phyloP scores from a whole-genome alignment of 2,888 invertebrate genomes.

The Hypena proboscidalis region DNA sequence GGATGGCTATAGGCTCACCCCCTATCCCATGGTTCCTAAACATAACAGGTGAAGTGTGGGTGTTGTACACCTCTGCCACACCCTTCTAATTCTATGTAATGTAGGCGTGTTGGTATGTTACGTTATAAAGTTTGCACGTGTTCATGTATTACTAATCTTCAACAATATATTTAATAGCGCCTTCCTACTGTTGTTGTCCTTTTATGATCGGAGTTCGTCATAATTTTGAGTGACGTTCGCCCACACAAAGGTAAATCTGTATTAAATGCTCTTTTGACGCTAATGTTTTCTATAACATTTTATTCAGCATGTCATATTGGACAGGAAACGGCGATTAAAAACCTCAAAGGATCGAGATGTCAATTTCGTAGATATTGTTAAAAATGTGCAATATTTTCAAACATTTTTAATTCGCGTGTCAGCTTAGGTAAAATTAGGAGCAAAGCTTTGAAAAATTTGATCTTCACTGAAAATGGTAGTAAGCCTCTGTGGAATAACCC shows the following conservation, averaged over 20 bases:
- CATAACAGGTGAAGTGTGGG: too few relatives aligned
- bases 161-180: slow-evolving; percentile 37
- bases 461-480: too few relatives aligned
- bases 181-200: slow-evolving; percentile 44
- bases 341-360: slow-evolving; percentile 54
- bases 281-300: slow-evolving; percentile 62
- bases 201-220: slow-evolving; percentile 53
- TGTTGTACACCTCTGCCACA: too few relatives aligned
- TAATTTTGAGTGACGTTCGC: slow-evolving; percentile 76
- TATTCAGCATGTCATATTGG: slow-evolving; percentile 60
- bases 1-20: too few relatives aligned
- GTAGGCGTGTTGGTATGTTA: too few relatives aligned
- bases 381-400: slow-evolving; percentile 27
- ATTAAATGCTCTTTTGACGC: slow-evolving; percentile 77
- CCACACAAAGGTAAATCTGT: slow-evolving; percentile 75
- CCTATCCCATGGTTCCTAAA: too few relatives aligned
- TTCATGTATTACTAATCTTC: slow-evolving; percentile 25
- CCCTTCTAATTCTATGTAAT: too few relatives aligned
- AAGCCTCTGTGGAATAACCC: too few relatives aligned
- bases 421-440: slow-evolving; percentile 13
- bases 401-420: slow-evolving; percentile 21
- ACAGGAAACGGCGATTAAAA: slow-evolving; percentile 67
- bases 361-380: slow-evolving; percentile 35
- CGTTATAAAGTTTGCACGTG: slow-evolving; percentile 29
- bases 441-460: too few relatives aligned